Evolutionary conservation across 2,113 vertebrate genomes (phyloP), one percentile per base, ranked within the genome.

Genomic region (Diglossa brunneiventris): DNA sequence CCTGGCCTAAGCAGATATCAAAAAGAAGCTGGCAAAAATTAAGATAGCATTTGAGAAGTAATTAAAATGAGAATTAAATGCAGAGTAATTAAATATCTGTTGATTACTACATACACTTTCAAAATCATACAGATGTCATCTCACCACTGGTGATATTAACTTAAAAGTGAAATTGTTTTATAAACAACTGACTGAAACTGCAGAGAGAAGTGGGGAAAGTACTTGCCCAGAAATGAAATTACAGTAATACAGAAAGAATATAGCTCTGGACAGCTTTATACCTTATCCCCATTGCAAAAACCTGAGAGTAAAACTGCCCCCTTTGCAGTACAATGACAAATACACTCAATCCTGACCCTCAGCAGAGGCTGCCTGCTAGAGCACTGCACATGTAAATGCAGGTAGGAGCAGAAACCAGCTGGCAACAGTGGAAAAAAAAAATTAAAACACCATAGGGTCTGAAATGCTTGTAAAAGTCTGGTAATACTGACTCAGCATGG

Each of bases 11-110:
- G 74, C 63, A 90, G 67, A 9, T 55, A 82, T 33, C 79, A 93
- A 68, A 95, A 69, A 37, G 92, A 95, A 77, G 92, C 89, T 92
- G 73, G 88, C 92, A 94, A 83, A 97, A 96, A 96, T 74, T 83
- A 88, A 95, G 68, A 74, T 59, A 92, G 77, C 58, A 93, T 84
- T 84, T 84, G 61, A 78, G 31, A 91, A 55, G 52, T n/a, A 89
- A 91, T 89, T 77, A 81, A 85, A 89, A 81, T 1, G 15, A 74
- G 7, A 70, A 86, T 53, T 47, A 39, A 73, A 61, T 56, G 94
- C 85, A 94, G 74, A 80, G 35, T 66, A 78, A 63, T 92, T 89
- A 73, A 74, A 83, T 82, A 28, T 73, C 72, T 73, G 5, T n/a
- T 50, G 33, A 70, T 80, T 77, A n/a, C 28, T 49, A 31, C 2